phyloP scores from a whole-genome alignment of 2,113 vertebrate genomes.

The Todiramphus chloris region DNA sequence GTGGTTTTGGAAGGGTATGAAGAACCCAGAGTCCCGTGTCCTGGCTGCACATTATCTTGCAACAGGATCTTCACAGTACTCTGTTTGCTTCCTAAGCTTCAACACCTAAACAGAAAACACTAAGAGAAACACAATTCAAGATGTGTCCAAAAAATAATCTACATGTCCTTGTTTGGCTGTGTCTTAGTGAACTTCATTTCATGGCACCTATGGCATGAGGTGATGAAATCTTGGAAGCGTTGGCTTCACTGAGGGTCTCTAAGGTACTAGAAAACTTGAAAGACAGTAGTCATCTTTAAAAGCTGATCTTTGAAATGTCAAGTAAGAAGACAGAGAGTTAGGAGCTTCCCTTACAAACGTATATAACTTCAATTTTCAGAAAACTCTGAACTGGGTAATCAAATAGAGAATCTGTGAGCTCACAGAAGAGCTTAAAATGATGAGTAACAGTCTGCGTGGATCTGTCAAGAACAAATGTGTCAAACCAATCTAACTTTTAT shows the following conservation, averaged over 20 bases:
- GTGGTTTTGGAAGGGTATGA: not conserved
- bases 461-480: conserved; percentile 52
- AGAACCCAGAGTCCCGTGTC: not conserved
- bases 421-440: not conserved
- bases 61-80: not conserved
- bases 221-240: not conserved
- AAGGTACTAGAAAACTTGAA: not conserved
- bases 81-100: not conserved
- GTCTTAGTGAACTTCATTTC: not conserved
- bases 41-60: not conserved
- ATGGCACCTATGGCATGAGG: not conserved
- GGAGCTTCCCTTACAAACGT: not conserved
- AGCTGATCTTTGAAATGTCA: not conserved
- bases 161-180: not conserved
- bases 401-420: conserved; percentile 13
- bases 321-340: not conserved
- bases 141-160: not conserved
- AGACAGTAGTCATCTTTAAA: not conserved
- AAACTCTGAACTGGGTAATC: conserved; percentile 27
- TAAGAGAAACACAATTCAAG: not conserved
- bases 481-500: conserved; percentile 37
- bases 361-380: conserved; percentile 5
- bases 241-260: not conserved
- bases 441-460: conserved; percentile 27
- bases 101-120: not conserved